Evolutionary conservation across 1,140 invertebrate genomes (phyloP).

Genomic region (Drosophila ogumai): DNA sequence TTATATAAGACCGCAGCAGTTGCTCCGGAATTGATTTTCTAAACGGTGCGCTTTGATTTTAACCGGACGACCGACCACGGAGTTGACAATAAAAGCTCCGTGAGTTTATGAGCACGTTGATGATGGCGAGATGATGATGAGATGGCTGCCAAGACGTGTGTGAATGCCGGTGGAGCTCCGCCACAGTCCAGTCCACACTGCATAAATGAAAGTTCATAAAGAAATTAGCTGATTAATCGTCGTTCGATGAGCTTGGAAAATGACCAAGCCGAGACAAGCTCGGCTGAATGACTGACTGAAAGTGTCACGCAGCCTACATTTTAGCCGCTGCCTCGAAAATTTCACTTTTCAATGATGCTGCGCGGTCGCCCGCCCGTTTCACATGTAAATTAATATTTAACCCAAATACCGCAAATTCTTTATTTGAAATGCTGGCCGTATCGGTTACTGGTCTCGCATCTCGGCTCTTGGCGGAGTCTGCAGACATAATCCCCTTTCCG

Average conservation of each 20-base stretch:
- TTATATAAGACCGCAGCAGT: conserved; percentile 64
- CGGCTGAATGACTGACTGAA: conserved; percentile 65
- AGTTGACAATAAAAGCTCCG: conserved; percentile 49
- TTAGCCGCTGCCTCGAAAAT: conserved; percentile 65
- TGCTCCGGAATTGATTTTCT: conserved; percentile 73
- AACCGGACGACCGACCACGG: conserved; percentile 18
- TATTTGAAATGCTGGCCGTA: conserved; percentile 55
- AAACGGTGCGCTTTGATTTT: conserved; percentile 70
- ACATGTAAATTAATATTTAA: conserved; percentile 84
- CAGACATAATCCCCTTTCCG: conserved; percentile 41
- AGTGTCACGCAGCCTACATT: conserved; percentile 82
- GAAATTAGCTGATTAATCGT: conserved; percentile 83
- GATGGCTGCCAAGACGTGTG: conserved; percentile 68
- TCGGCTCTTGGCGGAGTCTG: conserved; percentile 19
- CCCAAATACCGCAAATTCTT: conserved; percentile 84
- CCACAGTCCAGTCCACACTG: conserved; percentile 46
- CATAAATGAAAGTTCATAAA: conserved; percentile 83
- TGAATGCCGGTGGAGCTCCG: conserved; percentile 62
- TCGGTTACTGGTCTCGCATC: conserved; percentile 40
- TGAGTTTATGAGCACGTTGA: conserved; percentile 50
- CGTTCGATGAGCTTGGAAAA: conserved; percentile 82
- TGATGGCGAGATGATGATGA: conserved; percentile 49
- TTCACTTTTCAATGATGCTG: conserved; percentile 82
- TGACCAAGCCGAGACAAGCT: conserved; percentile 60
- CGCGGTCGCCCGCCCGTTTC: conserved; percentile 48